Evolutionary conservation across 2,888 invertebrate species (phyloP).

Genomic region (Heliconius cydno): DNA sequence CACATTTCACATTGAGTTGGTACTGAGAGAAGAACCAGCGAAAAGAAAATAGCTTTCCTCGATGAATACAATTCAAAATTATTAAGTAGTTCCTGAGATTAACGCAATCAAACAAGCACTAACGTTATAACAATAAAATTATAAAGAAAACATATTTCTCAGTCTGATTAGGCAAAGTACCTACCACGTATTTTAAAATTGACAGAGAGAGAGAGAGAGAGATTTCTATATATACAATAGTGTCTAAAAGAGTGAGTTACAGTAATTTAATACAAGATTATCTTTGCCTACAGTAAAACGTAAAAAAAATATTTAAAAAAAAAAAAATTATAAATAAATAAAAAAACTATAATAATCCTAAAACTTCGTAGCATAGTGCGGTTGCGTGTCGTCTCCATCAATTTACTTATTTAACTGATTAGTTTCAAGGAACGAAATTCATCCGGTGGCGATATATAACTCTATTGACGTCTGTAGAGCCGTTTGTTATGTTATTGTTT

Average conservation of each 20-base stretch:
- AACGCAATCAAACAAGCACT: not conserved
- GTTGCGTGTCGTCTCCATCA: conserved; percentile 72
- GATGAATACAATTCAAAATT: not conserved
- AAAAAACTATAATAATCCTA: conserved; percentile 4
- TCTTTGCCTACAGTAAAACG: not conserved
- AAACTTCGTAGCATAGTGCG: conserved; percentile 40
- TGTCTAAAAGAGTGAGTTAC: not conserved
- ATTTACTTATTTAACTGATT: conserved; percentile 82
- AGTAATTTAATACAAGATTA: not conserved
- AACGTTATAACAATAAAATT: not conserved
- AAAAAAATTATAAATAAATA: not conserved
- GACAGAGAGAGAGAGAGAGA: no score
- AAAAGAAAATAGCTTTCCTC: not conserved
- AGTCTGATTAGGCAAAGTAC: not conserved
- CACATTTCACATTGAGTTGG: not conserved
- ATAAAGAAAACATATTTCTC: not conserved
- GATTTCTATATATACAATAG: not conserved
- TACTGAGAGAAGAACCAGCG: no score
- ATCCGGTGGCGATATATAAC: conserved; percentile 68
- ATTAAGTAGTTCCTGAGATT: not conserved
- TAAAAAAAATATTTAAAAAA: not conserved
- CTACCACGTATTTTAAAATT: not conserved
- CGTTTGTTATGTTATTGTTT: not conserved
- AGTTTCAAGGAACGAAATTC: conserved; percentile 81
- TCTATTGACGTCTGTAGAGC: conserved; percentile 23